Base-by-base conservation (phyloP, 2,888 invertebrate species). In the Ichneumoninae sp. region DNA sequence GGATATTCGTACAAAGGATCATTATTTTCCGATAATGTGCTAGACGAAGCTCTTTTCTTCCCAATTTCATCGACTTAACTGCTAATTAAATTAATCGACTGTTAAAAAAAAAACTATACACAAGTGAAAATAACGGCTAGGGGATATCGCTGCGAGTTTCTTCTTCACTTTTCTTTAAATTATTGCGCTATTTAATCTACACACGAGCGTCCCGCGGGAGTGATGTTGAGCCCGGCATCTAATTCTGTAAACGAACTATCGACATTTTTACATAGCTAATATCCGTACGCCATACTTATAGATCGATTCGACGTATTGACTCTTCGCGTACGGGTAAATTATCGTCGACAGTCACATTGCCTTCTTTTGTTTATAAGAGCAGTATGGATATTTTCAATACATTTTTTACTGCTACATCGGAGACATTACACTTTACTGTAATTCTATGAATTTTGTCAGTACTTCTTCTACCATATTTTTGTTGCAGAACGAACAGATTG, bases 1-100 rank as follows among this genome's bases (percentile, higher is more conserved):
- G 16, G 16, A 16, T 60, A 60, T 60, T 71, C 50, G 72, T 82
- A 69, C 72, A 52, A 69, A 80, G 75, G 50, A 79, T 79, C 70
- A 70, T 76, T 71, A 33, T 65, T 57, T 7, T 26, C 54, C 40
- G 71, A 76, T 13, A 68, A 65, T 50, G 19, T 40, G 54, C 66
- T 54, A 50, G 44, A 70, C 30, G 16, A 80, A 71, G 66, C 50
- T 75, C 54, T 52, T 70, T 69, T 36, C 36, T 30, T 69, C 19
- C 44, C 50, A 47, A 65, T 57, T 65, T 76, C 50, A 62, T 75
- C 62, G 75, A 69, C 66, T 78, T 65, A 57, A 72, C 16, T 54
- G 7, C 74, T 80, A 68, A 54, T 70, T 65, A 57, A 80, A 80
- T 60, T 69, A 68, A 80, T 75, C 26, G 50, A 62, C 7, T 40